Evolutionary conservation across 2,797 vertebrate species (phyloP).

Genomic region (Ptychadena robeensis): DNA sequence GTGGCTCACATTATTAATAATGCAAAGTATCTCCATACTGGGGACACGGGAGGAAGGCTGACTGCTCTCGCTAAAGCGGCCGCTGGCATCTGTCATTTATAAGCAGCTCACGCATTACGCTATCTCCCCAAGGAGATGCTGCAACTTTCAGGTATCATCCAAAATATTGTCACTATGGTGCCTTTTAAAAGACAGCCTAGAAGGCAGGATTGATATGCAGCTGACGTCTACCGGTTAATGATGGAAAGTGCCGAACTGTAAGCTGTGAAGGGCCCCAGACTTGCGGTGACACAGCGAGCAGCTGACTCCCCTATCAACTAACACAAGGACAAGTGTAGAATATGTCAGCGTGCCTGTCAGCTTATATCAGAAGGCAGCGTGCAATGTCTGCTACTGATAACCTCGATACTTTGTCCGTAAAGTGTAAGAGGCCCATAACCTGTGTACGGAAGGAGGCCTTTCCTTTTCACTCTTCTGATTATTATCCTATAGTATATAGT

Average conservation of each 20-base stretch:
- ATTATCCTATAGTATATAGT: neutral
- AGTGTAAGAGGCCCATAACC: neutral
- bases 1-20: constrained; percentile 29
- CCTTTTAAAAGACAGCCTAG: constrained; percentile 21
- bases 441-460: neutral
- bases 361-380: constrained; percentile 16
- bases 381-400: constrained; percentile 27
- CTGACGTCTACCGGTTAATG: constrained; percentile 31
- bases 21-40: neutral
- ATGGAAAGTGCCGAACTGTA: constrained; percentile 16
- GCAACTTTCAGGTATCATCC: constrained; percentile 31
- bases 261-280: neutral
- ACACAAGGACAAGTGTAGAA: constrained; percentile 19
- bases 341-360: constrained; percentile 26
- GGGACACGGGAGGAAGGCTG: constrained; percentile 4
- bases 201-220: constrained; percentile 38
- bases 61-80: neutral
- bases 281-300: neutral
- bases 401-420: neutral
- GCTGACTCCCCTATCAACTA: neutral
- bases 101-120: neutral
- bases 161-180: constrained; percentile 28
- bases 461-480: neutral
- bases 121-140: constrained; percentile 25
- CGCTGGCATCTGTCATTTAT: constrained; percentile 22